Base-by-base conservation (phyloP, 1,140 invertebrate species). In the Apolygus lucorum region DNA sequence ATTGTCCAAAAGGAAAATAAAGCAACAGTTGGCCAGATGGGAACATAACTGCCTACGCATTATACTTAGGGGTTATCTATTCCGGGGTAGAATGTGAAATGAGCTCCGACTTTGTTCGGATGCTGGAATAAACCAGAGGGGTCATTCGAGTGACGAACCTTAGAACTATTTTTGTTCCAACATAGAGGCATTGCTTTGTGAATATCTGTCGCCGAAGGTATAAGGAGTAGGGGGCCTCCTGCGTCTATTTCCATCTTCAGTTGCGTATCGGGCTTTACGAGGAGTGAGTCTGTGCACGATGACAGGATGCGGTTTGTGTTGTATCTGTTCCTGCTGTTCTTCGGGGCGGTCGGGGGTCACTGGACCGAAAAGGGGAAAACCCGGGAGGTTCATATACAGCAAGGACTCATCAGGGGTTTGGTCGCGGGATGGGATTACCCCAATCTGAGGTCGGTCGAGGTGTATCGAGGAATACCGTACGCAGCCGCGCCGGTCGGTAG, bases 401-500 rank as follows among this genome's bases (percentile, higher is more conserved):
- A 69, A 25, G 68, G 68, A 22, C 14, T 22, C 1, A 24, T 69
- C n/a, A 14, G 24, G 13, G 68, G 68, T 8, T 25, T 69, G 14
- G 28, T 29, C 14, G 54, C 54, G 11, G 42, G 24, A 14, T 25
- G n/a, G 52, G 24, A 29, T 21, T 4, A 69, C 27, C 17, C 68
- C 14, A 29, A 88, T 75, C 79, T 93, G 74, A 88, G 88, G 74
- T 87, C 89, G 0, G 90, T 93, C 52, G 90, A 90, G 77, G 86
- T 88, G 59, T 93, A 87, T 79, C 87, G 84, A 72, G 91, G 84
- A 69, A 88, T 95, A 63, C 92, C 91, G 2, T 96, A 94, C 82
- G 92, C 90, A 0, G 87, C 90, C 17, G 84, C 87, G 24, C 91
- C 91, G 1, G 79, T 85, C 0, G 87, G 87, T n/a, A 81, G 83